These are phyloP conservation scores for Caenorhabditis becei DNA, from an alignment of 2,888 invertebrate genomes.

Conservation along the genomic window DNA sequence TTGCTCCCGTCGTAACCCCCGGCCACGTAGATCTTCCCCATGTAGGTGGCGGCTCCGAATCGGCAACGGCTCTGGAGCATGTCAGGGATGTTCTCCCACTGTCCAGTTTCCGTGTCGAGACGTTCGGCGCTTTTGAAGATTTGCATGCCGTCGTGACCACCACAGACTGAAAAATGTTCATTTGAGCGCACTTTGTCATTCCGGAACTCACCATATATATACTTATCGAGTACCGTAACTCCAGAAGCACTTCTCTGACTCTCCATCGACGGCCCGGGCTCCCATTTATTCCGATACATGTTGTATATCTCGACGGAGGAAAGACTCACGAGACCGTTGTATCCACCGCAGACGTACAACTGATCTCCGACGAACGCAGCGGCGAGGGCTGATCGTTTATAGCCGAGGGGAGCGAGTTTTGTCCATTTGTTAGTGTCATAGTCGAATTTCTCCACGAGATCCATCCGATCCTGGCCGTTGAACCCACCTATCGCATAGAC, in stretches of 20 bases:
- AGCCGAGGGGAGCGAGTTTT: slow-evolving; percentile 69
- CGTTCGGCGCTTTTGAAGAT: slow-evolving; percentile 86
- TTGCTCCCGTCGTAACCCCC: slow-evolving; percentile 90
- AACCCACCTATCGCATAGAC: slow-evolving; percentile 89
- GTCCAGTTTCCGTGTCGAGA: slow-evolving; percentile 87
- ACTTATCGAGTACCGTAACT: slow-evolving; percentile 83
- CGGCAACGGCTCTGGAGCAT: slow-evolving; percentile 91
- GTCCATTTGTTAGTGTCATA: slow-evolving; percentile 50
- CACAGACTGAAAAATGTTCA: slow-evolving; percentile 83
- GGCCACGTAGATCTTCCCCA: slow-evolving; percentile 90
- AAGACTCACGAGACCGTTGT: slow-evolving; percentile 87
- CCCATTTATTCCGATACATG: slow-evolving; percentile 79
- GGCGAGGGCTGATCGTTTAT: slow-evolving; percentile 76
- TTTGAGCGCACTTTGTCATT: background rate
- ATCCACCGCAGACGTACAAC: slow-evolving; percentile 79
- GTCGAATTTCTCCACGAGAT: slow-evolving; percentile 87
- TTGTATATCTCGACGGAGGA: slow-evolving; percentile 86
- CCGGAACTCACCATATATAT: slow-evolving; percentile 81
- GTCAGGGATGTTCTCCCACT: slow-evolving; percentile 84
- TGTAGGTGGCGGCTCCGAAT: slow-evolving; percentile 89
- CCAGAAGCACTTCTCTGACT: slow-evolving; percentile 83
- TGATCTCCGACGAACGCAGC: slow-evolving; percentile 62
- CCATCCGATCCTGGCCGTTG: slow-evolving; percentile 89
- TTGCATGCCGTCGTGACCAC: slow-evolving; percentile 91
- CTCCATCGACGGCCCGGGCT: slow-evolving; percentile 82